Percentiles rank a stretch among this genome's conserved stretches.
Conservation (phyloP, 2,888 invertebrate species). For the Platycheirus albimanus region DNA sequence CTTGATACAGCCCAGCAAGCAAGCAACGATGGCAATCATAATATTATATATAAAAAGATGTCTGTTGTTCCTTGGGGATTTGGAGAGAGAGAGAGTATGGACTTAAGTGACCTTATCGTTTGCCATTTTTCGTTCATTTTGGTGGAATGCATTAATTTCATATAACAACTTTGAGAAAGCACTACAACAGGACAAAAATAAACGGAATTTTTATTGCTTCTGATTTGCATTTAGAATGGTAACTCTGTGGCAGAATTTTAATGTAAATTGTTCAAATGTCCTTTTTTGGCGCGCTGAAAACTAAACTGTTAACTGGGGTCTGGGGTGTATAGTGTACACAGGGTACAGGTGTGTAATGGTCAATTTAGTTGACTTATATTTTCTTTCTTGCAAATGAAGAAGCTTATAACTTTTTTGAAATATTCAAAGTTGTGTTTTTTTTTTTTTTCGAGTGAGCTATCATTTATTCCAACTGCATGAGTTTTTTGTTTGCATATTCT, state of each 20-base stretch:
- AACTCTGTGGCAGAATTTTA: constrained; percentile 29
- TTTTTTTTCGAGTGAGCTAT: neutral
- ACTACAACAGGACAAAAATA: constrained; percentile 13
- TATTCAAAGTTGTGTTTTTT: neutral
- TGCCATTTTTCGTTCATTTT: constrained; percentile 10
- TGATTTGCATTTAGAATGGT: constrained; percentile 65
- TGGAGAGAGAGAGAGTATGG: neutral
- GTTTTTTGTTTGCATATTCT: constrained; percentile 8
- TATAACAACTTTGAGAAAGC: constrained; percentile 8
- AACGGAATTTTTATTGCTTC: constrained; percentile 61
- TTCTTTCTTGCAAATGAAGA: neutral
- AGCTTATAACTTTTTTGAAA: constrained; percentile 1
- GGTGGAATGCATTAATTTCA: constrained; percentile 42
- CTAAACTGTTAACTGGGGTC: too few species aligned
- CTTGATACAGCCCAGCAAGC: constrained; percentile 15
- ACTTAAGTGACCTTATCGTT: constrained; percentile 51
- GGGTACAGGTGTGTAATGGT: constrained; percentile 20
- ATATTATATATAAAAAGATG: constrained; percentile 42
- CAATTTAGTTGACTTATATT: constrained; percentile 19
- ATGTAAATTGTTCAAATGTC: constrained; percentile 41
- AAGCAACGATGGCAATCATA: too few species aligned
- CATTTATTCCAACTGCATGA: neutral
- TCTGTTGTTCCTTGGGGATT: constrained; percentile 11
- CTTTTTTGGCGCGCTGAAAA: constrained; percentile 1
- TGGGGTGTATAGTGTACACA: neutral